Conservation (phyloP, 2,797 vertebrate genomes). For the Sphaeramia orbicularis region DNA sequence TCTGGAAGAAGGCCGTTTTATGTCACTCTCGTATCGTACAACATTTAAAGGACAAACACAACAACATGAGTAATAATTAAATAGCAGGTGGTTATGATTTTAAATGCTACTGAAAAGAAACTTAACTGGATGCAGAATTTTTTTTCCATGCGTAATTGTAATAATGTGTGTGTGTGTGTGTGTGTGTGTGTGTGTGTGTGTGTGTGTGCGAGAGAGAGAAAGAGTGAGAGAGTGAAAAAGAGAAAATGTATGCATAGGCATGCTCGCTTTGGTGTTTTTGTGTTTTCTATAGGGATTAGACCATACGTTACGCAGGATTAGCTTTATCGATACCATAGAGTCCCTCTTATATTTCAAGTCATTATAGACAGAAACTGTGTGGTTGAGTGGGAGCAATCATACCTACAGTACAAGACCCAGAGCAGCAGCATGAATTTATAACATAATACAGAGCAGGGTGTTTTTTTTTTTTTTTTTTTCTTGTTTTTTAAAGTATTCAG, state of each 20-base stretch:
- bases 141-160: conserved; percentile 1
- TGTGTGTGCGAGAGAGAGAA: conserved; percentile 13
- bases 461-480: neutral
- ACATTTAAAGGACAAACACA: conserved; percentile 11
- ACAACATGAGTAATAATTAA: conserved; percentile 14
- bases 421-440: conserved; percentile 18
- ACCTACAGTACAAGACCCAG: conserved; percentile 4
- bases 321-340: conserved; percentile 43
- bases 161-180: conserved; percentile 12
- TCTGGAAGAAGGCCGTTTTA: neutral
- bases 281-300: conserved; percentile 62
- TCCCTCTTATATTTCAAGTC: conserved; percentile 49
- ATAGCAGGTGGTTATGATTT: conserved; percentile 22
- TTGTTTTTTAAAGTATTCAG: conserved; percentile 5
- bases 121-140: conserved; percentile 9
- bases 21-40: neutral
- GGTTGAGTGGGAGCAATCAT: conserved; percentile 31
- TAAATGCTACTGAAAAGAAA: conserved; percentile 26
- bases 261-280: conserved; percentile 46
- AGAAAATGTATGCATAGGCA: conserved; percentile 40
- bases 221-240: conserved; percentile 22
- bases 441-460: neutral
- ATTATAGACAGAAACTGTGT: conserved; percentile 50
- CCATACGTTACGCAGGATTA: conserved; percentile 60
- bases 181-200: conserved; percentile 14